Base-by-base conservation (phyloP, 2,888 invertebrate genomes). In the Drosophila ustulata region DNA sequence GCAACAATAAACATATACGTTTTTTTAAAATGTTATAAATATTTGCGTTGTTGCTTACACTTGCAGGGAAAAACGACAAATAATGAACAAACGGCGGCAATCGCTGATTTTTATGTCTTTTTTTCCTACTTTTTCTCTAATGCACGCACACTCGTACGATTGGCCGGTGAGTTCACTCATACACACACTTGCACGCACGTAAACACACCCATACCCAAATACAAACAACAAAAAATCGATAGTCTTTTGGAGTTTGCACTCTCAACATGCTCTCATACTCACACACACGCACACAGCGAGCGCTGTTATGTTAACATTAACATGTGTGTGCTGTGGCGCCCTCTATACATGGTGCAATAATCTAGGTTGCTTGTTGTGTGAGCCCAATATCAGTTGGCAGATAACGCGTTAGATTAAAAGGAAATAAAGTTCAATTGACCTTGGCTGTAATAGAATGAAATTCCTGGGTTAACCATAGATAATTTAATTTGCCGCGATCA, bases 81-180 rank as follows among this genome's bases (percentile, higher is more conserved):
- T 86, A 86, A 75, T 85, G 82, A 71, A 78, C 65, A 66, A 67
- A 37, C 65, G 39, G 67, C 66, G 64, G 56, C 62, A 73, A 73
- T 70, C 66, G 78, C 56, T 69, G 80, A 80, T 82, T 80, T 84
- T 87, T 82, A 82, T 82, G 72, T 71, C 63, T 64, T 49, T 72
- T 78, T 47, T 37, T 37, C n/a, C 37, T 37, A n/a, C 47, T 32
- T 46, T 45, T 64, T 59, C 43, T 56, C 59, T 49, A 56, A 51
- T 49, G 58, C 50, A n/a, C 37, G 46, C 49, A 49, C 53, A 50
- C 52, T 45, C 26, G 11, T 28, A 43, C 37, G n/a, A 30, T 55
- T 25, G 30, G 25, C 45, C 45, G 47, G 49, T 56, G 47, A 28
- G 52, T 66, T 58, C 63, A 61, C 39, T 32, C 55, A 47, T 41